These are phyloP conservation scores for Metallyticus violacea DNA, from an alignment of 2,888 invertebrate species.

Conservation along the genomic window DNA sequence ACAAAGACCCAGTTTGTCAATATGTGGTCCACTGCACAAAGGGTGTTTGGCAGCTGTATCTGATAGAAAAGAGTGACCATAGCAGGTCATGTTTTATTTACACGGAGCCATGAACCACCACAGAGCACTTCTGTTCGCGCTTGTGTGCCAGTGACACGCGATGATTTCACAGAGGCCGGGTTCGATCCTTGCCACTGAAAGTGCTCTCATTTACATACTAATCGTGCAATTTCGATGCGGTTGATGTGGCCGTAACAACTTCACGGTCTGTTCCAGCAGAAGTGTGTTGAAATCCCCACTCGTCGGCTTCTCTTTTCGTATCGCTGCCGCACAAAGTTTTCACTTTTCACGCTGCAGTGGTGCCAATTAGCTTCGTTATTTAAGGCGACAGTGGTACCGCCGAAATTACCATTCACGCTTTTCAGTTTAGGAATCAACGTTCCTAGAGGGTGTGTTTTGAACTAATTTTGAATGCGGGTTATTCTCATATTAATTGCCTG, in stretches of 20 bases:
- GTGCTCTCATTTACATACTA: background rate
- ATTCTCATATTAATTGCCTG: background rate
- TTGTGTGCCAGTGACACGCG: background rate
- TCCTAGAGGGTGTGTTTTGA: background rate
- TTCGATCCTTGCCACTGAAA: background rate
- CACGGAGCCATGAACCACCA: background rate
- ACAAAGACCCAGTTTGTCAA: background rate
- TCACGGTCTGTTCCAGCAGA: background rate
- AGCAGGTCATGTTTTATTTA: background rate
- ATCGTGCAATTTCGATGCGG: background rate
- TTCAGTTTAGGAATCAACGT: too few species aligned
- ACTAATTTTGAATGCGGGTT: too few species aligned
- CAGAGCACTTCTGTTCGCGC: background rate
- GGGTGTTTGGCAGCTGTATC: background rate
- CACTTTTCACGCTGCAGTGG: background rate
- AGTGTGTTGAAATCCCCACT: too few species aligned
- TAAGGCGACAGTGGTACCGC: too few species aligned
- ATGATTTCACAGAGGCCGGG: background rate
- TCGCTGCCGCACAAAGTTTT: too few species aligned
- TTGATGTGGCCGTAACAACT: background rate
- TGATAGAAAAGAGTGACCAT: background rate
- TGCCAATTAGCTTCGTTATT: background rate
- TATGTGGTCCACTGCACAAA: background rate
- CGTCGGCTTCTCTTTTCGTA: background rate
- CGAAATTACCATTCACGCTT: background rate